Base-by-base conservation (phyloP, 2,888 invertebrate genomes). In the Xanthorhoe designata region DNA sequence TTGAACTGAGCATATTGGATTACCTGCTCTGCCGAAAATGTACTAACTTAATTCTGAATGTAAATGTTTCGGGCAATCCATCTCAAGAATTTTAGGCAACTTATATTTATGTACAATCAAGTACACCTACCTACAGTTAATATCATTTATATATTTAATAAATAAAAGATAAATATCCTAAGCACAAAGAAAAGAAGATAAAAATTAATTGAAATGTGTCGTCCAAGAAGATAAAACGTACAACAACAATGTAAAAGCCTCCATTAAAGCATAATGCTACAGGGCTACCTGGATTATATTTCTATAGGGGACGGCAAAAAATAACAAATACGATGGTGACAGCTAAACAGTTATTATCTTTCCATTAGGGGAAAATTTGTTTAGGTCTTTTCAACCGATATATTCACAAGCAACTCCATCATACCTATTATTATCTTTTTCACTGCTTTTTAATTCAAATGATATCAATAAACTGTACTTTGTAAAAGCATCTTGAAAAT, bases 281-380 rank as follows among this genome's bases (percentile, higher is more conserved):
- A 70, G 54, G 38, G 24, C 54, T 62, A 73, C 70, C 64, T 69
- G 66, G 58, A 69, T 70, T 64, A 68, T 69, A 57, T 74, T 70
- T 64, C 50, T 72, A 74, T 70, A 65, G 66, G 61, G 49, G 58
- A 64, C 66, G 68, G 71, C 64, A 71, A 58, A 66, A 72, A 75
- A 79, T 75, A 80, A 74, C 75, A 77, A 73, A 70, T 67, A 74
- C 72, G 64, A 64, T 69, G 69, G 71, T 67, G 75, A 75, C 76
- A 76, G 71, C 77, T 80, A 78, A 82, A 82, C 81, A 79, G 80
- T 81, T 87, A 84, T 85, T 85, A 85, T 83, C 78, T 83, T 85
- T 85, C 83, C 84, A 86, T 85, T 85, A 85, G 73, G 72, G 71
- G 66, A 72, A 13, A 69, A 64, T 69, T 62, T 71, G 61, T 64